Conservation (phyloP, 2,888 invertebrate species). For the Seira musarum region DNA sequence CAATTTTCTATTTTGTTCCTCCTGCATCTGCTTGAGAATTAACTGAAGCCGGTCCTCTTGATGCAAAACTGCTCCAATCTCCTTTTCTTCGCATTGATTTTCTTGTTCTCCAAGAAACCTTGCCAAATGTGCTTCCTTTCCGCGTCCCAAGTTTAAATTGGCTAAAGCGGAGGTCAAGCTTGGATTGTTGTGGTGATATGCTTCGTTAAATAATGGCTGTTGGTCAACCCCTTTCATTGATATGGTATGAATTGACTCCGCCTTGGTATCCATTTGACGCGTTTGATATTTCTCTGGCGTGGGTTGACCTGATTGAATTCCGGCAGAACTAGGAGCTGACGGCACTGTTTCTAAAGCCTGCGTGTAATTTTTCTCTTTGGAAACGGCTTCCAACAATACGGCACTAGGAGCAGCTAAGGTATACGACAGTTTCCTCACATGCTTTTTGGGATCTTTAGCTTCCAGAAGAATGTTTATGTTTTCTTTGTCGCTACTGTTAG, state of each 20-base stretch:
- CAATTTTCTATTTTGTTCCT: conserved; percentile 79
- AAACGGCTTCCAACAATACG: conserved; percentile 76
- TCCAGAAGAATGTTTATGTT: conserved; percentile 35
- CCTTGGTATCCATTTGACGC: background rate
- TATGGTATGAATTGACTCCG: too few relatives aligned
- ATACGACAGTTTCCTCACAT: conserved; percentile 83
- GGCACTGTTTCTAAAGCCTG: conserved; percentile 55
- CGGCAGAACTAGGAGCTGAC: conserved; percentile 50
- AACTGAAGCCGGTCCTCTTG: conserved; percentile 13
- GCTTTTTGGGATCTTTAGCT: conserved; percentile 41
- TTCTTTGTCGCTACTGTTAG: conserved; percentile 59
- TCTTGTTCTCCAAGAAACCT: conserved; percentile 57
- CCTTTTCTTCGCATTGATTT: background rate
- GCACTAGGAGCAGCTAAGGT: conserved; percentile 85
- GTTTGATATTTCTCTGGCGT: conserved; percentile 50
- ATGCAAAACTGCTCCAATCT: background rate
- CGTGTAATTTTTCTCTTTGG: conserved; percentile 30
- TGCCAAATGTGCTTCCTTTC: conserved; percentile 58
- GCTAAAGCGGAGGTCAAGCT: background rate
- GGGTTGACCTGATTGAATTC: conserved; percentile 31
- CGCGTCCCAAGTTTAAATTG: conserved; percentile 39
- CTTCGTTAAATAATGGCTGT: too few relatives aligned
- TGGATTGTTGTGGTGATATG: too few relatives aligned
- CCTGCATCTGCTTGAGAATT: conserved; percentile 71
- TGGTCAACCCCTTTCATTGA: too few relatives aligned